Base-by-base conservation (phyloP, 2,888 invertebrate genomes). In the Stenolophus ochropezus region DNA sequence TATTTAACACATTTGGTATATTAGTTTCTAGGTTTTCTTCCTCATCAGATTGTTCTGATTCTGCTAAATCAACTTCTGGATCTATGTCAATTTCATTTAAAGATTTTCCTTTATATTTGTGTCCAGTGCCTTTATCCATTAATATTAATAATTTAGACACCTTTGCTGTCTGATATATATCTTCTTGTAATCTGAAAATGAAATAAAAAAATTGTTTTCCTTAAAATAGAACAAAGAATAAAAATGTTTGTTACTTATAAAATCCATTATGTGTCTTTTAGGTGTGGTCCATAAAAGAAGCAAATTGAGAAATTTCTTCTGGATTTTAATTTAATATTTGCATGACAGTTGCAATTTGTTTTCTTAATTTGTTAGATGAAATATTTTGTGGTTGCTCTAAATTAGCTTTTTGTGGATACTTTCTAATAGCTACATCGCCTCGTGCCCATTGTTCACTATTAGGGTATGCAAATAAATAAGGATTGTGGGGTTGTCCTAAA, bases 401-500 rank as follows among this genome's bases (percentile, higher is more conserved):
- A n/a, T 77, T 71, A 76, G 47, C 6, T 14, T 33, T 21, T 42
- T 77, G 65, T 16, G 81, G 69, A 18, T 82, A 78, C 25, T 78
- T 83, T 33, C 56, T 56, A 65, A 14, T 81, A 58, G 4, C 77
- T 27, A 27, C 77, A 73, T 77, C 82, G 8, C 65, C 83, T 83
- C 82, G 75, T 8, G 79, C 61, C 81, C 81, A 82, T 21, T 76
- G 74, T 21, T 83, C 65, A 20, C 53, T 53, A 4, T 61, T 69
- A 53, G 83, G 82, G 58, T 71, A 71, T 23, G 61, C 83, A 82
- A 83, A 83, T 27, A 83, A 82, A 82, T 82, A 18, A 4, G 75
- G 61, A 33, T 83, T 83, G 53, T 74, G 4, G n/a, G 75, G 21
- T 11, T 82, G 83, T 25, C 82, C 76, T 14, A 82, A 33, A 21